A percentile compares a stretch with the other conserved stretches of the same genome.
phyloP scores from a whole-genome alignment of 2,797 vertebrate genomes.

The Coregonus ussuriensis region DNA sequence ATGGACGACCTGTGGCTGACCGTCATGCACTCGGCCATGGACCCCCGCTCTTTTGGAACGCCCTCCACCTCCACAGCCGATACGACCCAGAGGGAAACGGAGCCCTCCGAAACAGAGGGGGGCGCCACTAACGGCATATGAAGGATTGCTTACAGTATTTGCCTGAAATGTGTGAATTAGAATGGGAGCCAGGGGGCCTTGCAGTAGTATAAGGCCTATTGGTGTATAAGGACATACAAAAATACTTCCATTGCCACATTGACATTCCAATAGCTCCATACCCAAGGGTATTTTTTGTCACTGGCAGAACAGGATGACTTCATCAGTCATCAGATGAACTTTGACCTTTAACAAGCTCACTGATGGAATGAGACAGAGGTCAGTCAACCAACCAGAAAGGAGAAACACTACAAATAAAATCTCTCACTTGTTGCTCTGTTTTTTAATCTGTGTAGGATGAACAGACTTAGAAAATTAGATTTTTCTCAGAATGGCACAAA shows the following conservation, averaged over 20 bases:
- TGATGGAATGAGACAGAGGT: slow-evolving; percentile 35
- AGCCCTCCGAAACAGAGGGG: slow-evolving; percentile 60
- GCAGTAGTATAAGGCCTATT: slow-evolving; percentile 63
- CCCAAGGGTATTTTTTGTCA: neutral
- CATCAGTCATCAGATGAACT: slow-evolving; percentile 7
- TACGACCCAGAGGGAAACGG: slow-evolving; percentile 56
- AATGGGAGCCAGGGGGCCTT: slow-evolving; percentile 56
- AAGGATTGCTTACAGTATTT: slow-evolving; percentile 84
- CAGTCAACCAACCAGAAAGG: slow-evolving; percentile 38
- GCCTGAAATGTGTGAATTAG: slow-evolving; percentile 56
- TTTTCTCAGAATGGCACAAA: slow-evolving; percentile 38
- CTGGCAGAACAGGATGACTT: slow-evolving; percentile 12
- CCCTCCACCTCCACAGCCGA: slow-evolving; percentile 36
- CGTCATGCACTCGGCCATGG: slow-evolving; percentile 98
- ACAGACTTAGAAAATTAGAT: neutral
- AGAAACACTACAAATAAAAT: slow-evolving; percentile 46
- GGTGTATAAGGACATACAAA: slow-evolving; percentile 27
- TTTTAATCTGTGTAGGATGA: slow-evolving; percentile 38
- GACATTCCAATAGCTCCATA: too few species aligned
- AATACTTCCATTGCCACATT: too few species aligned
- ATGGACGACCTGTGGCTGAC: slow-evolving; percentile 98
- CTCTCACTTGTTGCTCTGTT: slow-evolving; percentile 54
- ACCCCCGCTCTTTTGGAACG: slow-evolving; percentile 80
- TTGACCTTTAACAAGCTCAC: neutral
- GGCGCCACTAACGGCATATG: slow-evolving; percentile 65